Evolutionary conservation across 2,888 invertebrate species (phyloP), one percentile per base, ranked within the genome.

Genomic region (Pristionchus mayeri): DNA sequence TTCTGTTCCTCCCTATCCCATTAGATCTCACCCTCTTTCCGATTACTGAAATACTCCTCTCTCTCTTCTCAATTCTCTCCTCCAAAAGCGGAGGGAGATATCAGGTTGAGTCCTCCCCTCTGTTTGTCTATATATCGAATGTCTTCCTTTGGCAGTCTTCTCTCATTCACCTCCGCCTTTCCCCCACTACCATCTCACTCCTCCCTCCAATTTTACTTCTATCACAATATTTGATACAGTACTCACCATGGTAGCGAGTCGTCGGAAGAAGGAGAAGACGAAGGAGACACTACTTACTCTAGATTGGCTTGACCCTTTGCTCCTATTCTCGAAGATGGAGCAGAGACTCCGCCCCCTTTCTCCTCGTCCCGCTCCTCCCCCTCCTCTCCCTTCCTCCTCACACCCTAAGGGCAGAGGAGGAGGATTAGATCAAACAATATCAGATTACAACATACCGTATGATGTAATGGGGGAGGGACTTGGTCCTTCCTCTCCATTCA

Each of bases 351-450:
- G 78, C 52, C 78, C 52, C 78, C 30, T 30, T 50, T 13, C 78
- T 78, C 78, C 78, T 50, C 52, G 50, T 37, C 52, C 78, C 37
- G 30, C 34, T 30, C 18, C 78, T 24, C 27, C 78, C 30, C 21
- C 50, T 50, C 50, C 76, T 76, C 44, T 30, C 27, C 37, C 78
- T 67, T 57, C 67, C 81, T 48, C 67, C 27, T 37, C 63, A 44
- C 63, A 30, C 67, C 60, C 63, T 27, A 24, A 54, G 60, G 63
- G 54, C 40, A 84, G 76, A 71, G 44, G 48, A 50, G 57, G 80
- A n/a, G 52, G 82, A 76, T 50, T 37, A 63, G 40, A 16, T 57
- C 85, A 85, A 86, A 86, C 85, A 86, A 85, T 86, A 86, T 86
- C 86, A 57, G 81, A 82, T 86, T 86, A 67, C 86, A 50, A 54